phyloP scores from a whole-genome alignment of 2,797 vertebrate species.

The Myotis vivesi region DNA sequence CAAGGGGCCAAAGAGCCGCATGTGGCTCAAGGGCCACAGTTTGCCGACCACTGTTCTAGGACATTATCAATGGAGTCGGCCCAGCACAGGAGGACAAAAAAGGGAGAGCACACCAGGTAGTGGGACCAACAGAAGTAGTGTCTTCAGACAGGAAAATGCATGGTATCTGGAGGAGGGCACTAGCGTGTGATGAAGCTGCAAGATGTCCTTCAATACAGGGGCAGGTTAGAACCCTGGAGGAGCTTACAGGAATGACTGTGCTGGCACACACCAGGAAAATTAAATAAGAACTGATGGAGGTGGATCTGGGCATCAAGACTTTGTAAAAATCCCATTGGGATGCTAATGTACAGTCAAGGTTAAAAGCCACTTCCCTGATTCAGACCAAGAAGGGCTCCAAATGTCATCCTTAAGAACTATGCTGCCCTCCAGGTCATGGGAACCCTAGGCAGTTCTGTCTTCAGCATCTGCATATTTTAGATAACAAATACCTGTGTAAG shows the following conservation, averaged over 20 bases:
- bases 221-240: too few relatives aligned
- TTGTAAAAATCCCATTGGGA: not conserved
- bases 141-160: too few relatives aligned
- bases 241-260: not conserved
- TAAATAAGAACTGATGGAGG: not conserved
- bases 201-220: not conserved
- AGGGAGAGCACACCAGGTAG: accelerated
- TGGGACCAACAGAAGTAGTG: not conserved
- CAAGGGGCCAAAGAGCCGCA: too few relatives aligned
- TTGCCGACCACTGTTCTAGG: not conserved
- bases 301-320: not conserved
- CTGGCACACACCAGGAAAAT: not conserved
- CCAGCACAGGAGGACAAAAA: not conserved
- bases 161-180: accelerated
- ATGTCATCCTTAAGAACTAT: not conserved
- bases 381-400: not conserved
- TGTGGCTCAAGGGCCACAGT: too few relatives aligned
- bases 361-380: not conserved
- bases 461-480: not conserved
- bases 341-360: not conserved
- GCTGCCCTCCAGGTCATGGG: not conserved
- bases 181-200: too few relatives aligned
- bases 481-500: not conserved
- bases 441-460: not conserved
- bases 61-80: not conserved